Base-by-base conservation (phyloP, 2,797 vertebrate genomes). In the Anomalospiza imberbis region DNA sequence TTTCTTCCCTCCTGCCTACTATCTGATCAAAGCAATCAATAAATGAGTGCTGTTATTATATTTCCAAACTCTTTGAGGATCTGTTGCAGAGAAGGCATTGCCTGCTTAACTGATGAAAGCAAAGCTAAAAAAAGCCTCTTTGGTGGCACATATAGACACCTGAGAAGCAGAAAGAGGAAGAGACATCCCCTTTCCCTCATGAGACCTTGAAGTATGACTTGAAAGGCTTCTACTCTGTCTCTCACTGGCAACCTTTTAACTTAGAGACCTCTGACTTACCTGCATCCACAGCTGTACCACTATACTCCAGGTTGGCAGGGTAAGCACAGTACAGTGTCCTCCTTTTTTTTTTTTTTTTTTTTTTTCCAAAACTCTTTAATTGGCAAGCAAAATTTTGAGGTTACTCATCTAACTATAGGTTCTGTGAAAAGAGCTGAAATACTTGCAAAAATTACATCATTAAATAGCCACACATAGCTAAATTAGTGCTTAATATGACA, bases 11-110 rank as follows among this genome's bases (percentile, higher is more conserved):
- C 50, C 91, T 88, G 74, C 74, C 71, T 95, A 51, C 71, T 85
- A 78, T 75, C 89, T 96, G 94, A 96, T 97, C 95, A 95, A 94
- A 95, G 65, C 78, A 87, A 92, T 97, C 97, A 91, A 96, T 97
- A 94, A 79, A 94, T 67, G 89, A 97, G 57, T 91, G 60, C 72
- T 83, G 86, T 93, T 96, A 82, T 85, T 95, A 91, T 93, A 95
- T 96, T 95, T 93, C 89, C 89, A 67, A 86, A 96, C 9, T 86
- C 91, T 94, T 93, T 89, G 68, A 94, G 86, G 61, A 83, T 94
- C 45, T 65, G 47, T 88, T 88, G 83, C 71, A 74, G 40, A 57
- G 83, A 61, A 89, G 61, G 42, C n/a, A 77, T 67, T 87, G 42
- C 61, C 58, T 94, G 45, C 54, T 77, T 94, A 90, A 93, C 8